Evolutionary conservation across 2,888 invertebrate species (phyloP).

Genomic region (Micoletzkya japonica): DNA sequence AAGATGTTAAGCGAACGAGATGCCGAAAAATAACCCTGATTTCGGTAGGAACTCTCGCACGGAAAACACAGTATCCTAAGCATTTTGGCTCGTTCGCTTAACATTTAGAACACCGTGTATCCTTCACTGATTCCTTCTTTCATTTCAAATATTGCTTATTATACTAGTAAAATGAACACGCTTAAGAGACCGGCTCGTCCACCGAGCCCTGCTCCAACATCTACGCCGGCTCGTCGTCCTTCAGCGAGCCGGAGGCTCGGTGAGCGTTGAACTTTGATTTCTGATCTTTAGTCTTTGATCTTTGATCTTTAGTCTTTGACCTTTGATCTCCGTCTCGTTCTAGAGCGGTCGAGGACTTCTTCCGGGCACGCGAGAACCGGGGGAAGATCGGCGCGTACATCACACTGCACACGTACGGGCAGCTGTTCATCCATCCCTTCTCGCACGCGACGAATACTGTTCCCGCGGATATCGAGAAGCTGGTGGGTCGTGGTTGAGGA

Average conservation of each 20-base stretch:
- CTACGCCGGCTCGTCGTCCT: constrained; percentile 59
- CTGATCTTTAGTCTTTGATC: neutral
- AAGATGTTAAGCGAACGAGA: neutral
- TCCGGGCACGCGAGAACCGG: constrained; percentile 47
- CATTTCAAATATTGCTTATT: neutral
- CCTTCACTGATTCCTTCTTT: neutral
- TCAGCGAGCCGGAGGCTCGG: constrained; percentile 63
- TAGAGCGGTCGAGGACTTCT: constrained; percentile 55
- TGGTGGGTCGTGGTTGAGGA: constrained; percentile 54
- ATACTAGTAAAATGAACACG: neutral
- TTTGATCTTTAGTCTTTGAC: neutral
- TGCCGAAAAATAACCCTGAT: no score
- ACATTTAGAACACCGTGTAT: no score
- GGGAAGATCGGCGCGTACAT: constrained; percentile 62
- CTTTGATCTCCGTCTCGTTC: neutral
- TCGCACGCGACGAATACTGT: constrained; percentile 53
- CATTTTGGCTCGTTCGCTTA: no score
- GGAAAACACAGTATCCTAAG: no score
- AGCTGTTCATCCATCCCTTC: constrained; percentile 63
- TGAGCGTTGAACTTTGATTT: neutral
- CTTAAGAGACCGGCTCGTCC: constrained; percentile 58
- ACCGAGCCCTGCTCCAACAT: constrained; percentile 62
- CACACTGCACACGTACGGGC: constrained; percentile 63
- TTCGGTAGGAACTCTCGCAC: no score
- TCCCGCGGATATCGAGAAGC: constrained; percentile 56